Percentiles rank a stretch among this genome's conserved stretches.
These are phyloP conservation scores for Hirtodrosophila confusa DNA, from an alignment of 2,888 invertebrate genomes.

Conservation along the genomic window DNA sequence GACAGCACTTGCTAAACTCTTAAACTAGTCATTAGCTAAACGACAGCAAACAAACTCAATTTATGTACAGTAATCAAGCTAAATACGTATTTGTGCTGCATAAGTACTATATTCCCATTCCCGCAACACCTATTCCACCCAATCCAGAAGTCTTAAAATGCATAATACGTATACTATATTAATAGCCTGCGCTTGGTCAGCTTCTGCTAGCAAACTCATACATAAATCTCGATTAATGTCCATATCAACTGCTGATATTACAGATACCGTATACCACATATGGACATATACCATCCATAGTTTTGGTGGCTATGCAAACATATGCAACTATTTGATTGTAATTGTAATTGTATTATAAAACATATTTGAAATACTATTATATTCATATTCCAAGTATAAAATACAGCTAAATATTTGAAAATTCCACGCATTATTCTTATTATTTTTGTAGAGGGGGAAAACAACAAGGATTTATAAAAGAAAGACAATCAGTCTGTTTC, in stretches of 20 bases:
- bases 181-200: slow-evolving; percentile 47
- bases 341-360: slow-evolving; percentile 64
- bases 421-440: slow-evolving; percentile 4
- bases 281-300: slow-evolving; percentile 38
- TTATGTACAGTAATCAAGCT: slow-evolving; percentile 65
- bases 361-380: slow-evolving; percentile 70
- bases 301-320: slow-evolving; percentile 41
- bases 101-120: slow-evolving; percentile 3
- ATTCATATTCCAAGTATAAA: slow-evolving; percentile 76
- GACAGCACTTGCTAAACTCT: slow-evolving; percentile 60
- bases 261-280: slow-evolving; percentile 23
- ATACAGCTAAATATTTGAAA: slow-evolving; percentile 65
- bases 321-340: slow-evolving; percentile 70
- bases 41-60: slow-evolving; percentile 22
- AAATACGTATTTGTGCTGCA: slow-evolving; percentile 34
- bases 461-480: not conserved
- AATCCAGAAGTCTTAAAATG: slow-evolving; percentile 7
- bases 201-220: slow-evolving; percentile 36
- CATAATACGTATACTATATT: slow-evolving; percentile 20
- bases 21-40: slow-evolving; percentile 55
- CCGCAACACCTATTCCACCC: not conserved
- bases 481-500: too few species aligned
- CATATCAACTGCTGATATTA: slow-evolving; percentile 52
- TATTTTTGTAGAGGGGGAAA: slow-evolving; percentile 1
- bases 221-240: slow-evolving; percentile 36